Conservation (phyloP, 2,797 vertebrate genomes). For the Sebastolobus alascanus region DNA sequence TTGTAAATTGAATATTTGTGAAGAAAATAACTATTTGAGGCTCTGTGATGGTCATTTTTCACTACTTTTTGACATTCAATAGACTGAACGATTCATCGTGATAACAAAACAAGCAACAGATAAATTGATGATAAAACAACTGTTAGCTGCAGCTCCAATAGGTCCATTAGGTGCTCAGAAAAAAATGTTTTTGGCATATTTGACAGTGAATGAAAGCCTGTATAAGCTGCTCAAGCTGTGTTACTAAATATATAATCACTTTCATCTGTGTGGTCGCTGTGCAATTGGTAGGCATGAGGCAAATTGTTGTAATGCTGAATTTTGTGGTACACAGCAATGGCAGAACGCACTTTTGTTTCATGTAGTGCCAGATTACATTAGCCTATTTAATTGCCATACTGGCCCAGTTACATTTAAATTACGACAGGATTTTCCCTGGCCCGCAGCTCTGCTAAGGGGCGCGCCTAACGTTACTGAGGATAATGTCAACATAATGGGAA, state of each 20-base stretch:
- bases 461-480: neutral
- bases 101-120: neutral
- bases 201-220: neutral
- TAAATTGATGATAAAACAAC: neutral
- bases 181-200: neutral
- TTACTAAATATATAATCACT: neutral
- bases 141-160: neutral
- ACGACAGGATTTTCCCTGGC: neutral
- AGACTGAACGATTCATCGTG: neutral
- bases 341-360: neutral
- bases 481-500: neutral
- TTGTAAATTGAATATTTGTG: neutral
- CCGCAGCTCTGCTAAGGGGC: neutral
- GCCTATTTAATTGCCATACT: constrained; percentile 1
- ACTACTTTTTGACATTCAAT: neutral
- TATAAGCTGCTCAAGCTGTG: neutral
- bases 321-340: neutral
- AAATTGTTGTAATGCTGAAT: neutral
- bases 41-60: neutral
- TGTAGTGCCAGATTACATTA: constrained; percentile 7
- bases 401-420: constrained; percentile 5
- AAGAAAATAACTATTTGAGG: neutral
- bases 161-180: neutral
- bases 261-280: constrained; percentile 3
- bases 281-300: neutral